Conservation (phyloP, 2,888 invertebrate species). For the Saturnia japonica region DNA sequence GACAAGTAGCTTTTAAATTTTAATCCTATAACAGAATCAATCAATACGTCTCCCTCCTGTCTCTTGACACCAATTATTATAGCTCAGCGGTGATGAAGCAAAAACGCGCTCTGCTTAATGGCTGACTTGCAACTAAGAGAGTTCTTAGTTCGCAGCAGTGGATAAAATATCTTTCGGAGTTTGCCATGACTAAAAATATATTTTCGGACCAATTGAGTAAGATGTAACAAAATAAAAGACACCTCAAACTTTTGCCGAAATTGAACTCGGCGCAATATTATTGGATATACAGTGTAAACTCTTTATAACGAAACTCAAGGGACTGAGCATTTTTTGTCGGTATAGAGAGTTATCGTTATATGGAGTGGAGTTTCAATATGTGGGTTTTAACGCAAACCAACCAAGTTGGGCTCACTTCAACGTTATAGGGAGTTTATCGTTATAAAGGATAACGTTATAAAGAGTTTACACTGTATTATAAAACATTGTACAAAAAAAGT, state of each 20-base stretch:
- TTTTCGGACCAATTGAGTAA: not conserved
- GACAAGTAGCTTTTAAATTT: constrained; percentile 14
- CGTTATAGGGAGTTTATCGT: no score
- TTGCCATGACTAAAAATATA: constrained; percentile 1
- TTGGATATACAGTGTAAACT: not conserved
- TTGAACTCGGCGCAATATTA: not conserved
- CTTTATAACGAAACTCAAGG: no score
- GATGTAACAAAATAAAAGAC: constrained; percentile 5
- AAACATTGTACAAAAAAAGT: no score
- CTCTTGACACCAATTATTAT: constrained; percentile 51
- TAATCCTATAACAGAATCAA: constrained; percentile 42
- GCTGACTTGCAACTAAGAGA: constrained; percentile 44
- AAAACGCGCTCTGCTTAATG: constrained; percentile 40
- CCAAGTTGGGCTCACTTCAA: no score
- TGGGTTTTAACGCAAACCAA: no score
- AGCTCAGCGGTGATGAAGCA: constrained; percentile 39
- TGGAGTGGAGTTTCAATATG: no score
- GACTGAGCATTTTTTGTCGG: no score
- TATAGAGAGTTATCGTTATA: no score
- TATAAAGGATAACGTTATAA: no score
- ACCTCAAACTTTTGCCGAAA: not conserved
- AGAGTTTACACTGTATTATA: no score
- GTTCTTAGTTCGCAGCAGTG: constrained; percentile 30
- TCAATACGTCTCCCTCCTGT: constrained; percentile 38
- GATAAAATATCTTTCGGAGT: constrained; percentile 22